Evolutionary conservation across 2,888 invertebrate genomes (phyloP).

Genomic region (Lycaena phlaeas): DNA sequence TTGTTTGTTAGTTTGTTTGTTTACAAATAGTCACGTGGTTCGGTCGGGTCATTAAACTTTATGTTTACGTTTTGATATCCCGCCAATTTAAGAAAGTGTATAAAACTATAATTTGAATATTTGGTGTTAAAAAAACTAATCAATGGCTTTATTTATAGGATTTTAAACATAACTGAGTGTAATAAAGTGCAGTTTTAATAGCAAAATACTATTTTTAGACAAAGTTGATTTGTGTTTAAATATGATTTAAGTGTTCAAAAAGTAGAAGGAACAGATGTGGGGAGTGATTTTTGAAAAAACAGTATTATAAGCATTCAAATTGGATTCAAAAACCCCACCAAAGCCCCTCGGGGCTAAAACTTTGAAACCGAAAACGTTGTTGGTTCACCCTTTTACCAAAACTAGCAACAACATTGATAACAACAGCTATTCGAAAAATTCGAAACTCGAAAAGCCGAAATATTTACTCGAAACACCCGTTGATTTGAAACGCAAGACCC

Average conservation of each 20-base stretch:
- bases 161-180: too few species aligned
- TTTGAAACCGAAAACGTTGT: conserved; percentile 34
- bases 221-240: too few species aligned
- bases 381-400: conserved; percentile 45
- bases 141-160: too few species aligned
- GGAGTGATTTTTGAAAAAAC: conserved; percentile 7
- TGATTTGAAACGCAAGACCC: conserved; percentile 47
- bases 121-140: too few species aligned
- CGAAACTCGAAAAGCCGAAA: conserved; percentile 25
- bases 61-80: conserved; percentile 10
- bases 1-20: conserved; percentile 25
- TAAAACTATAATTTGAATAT: too few species aligned
- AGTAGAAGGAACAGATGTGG: neutral
- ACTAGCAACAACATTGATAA: neutral
- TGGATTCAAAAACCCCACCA: conserved; percentile 41
- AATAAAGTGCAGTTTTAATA: too few species aligned
- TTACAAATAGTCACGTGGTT: conserved; percentile 38
- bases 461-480: conserved; percentile 55
- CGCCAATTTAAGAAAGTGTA: neutral
- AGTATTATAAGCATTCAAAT: conserved; percentile 39
- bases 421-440: conserved; percentile 3
- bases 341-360: conserved; percentile 58
- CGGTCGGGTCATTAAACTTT: conserved; percentile 22
- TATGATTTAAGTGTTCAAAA: too few species aligned
- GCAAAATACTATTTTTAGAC: too few species aligned